Evolutionary conservation across 2,113 vertebrate species (phyloP).

Genomic region (Orientallactaga bullata): DNA sequence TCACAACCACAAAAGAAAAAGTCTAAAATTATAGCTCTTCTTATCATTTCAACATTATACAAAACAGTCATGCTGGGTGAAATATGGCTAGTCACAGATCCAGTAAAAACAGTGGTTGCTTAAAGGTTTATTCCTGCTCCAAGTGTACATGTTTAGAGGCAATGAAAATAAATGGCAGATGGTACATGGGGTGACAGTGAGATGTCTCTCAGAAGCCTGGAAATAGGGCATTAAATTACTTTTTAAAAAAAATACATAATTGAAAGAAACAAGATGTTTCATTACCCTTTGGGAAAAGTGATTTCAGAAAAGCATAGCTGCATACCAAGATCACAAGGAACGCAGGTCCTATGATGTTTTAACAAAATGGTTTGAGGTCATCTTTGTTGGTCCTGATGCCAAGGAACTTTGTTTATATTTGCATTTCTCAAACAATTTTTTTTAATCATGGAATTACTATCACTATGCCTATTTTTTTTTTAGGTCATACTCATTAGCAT

Average conservation of each 20-base stretch:
- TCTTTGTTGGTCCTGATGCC: not conserved
- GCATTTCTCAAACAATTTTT: not conserved
- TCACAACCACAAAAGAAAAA: conserved; percentile 60
- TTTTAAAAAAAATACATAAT: conserved; percentile 26
- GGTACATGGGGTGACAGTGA: not conserved
- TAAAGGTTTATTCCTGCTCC: conserved; percentile 5
- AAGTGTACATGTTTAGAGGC: conserved; percentile 26
- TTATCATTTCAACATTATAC: conserved; percentile 54
- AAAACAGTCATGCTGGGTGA: conserved; percentile 32
- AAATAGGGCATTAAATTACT: conserved; percentile 20
- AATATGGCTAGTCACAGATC: conserved; percentile 53
- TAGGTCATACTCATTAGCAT: not conserved
- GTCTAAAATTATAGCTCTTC: conserved; percentile 42
- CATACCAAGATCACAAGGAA: not conserved
- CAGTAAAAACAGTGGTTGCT: conserved; percentile 22
- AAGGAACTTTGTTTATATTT: not conserved
- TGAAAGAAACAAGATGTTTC: conserved; percentile 30
- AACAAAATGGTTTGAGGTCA: not conserved
- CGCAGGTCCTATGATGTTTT: not conserved
- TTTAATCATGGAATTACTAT: not conserved
- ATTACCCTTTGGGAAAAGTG: not conserved
- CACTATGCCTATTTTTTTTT: not conserved
- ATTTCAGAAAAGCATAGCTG: not conserved
- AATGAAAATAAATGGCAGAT: conserved; percentile 13
- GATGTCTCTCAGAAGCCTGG: conserved; percentile 21